Percentiles rank a stretch among this genome's conserved stretches.
These are phyloP conservation scores for Lerema accius DNA, from an alignment of 1,140 invertebrate genomes.

Conservation along the genomic window DNA sequence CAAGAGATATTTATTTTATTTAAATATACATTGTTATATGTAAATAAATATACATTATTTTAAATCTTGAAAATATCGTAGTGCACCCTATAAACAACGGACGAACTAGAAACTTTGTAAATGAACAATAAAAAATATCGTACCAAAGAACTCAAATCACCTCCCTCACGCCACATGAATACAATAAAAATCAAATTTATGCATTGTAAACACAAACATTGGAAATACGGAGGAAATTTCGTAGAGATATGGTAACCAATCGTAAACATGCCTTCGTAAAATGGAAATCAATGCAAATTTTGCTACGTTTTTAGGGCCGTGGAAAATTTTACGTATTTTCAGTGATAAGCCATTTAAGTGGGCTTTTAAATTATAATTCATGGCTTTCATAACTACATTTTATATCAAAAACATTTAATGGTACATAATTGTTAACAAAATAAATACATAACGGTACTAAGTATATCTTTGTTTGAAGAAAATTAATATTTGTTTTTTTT, in stretches of 20 bases:
- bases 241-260: conserved; percentile 29
- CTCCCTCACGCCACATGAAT: conserved; percentile 18
- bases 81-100: too few species aligned
- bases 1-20: too few species aligned
- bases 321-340: conserved; percentile 1
- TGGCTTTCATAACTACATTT: background rate
- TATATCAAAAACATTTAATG: background rate
- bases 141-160: conserved; percentile 19
- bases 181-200: conserved; percentile 31
- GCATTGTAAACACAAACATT: conserved; percentile 28
- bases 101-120: background rate
- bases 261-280: conserved; percentile 29
- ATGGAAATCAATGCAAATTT: conserved; percentile 31
- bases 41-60: too few species aligned
- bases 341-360: background rate
- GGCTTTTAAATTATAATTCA: background rate
- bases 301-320: conserved; percentile 5
- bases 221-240: conserved; percentile 20
- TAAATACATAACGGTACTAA: too few species aligned
- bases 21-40: too few species aligned
- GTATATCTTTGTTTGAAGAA: too few species aligned
- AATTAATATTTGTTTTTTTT: too few species aligned
- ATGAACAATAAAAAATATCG: conserved; percentile 3
- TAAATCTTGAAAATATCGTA: too few species aligned
- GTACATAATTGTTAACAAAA: too few species aligned